Base-by-base conservation (phyloP, 2,888 invertebrate species). In the Idaea aversata region DNA sequence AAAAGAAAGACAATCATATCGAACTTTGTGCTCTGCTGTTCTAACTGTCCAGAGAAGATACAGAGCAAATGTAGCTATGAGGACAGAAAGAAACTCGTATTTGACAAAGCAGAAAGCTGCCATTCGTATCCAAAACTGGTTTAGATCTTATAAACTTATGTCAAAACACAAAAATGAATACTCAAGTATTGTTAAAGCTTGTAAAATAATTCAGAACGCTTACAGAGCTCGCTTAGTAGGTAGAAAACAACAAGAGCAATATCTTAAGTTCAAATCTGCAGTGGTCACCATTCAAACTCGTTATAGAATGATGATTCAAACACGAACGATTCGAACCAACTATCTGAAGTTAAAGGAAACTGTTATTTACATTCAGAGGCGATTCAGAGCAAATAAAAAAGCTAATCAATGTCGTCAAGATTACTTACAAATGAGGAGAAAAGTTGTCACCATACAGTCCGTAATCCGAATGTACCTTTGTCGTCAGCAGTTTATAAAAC, bases 181-280 rank as follows among this genome's bases (percentile, higher is more conserved):
- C 73, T 67, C 81, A 60, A 72, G 74, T 34, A 76, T 83, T n/a
- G 81, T 85, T 70, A 78, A 78, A 35, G 87, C 93, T 1, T 84
- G 83, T 61, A 66, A 86, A 15, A 73, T 77, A 16, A 88, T 95
- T 68, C 94, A 95, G 79, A 81, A 74, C 63, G 69, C 70, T 59
- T 94, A 86, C 61, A 84, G 78, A 69, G 84, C 87, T 0, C 78
- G 78, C 64, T 10, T 70, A 10, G 36, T 72, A 0, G 88, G 77
- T 70, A 87, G 83, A 76, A 72, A 70, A 35, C 78, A 87, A 72
- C 79, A 81, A 67, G 63, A 69, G 4, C 73, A 80, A 34, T 93
- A 84, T 76, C 63, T 75, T 0, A 73, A 66, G 57, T 70, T 87
- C 4, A 90, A 79, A 84, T 70, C 70, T 0, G 81, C 91, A 7